Evolutionary conservation across 2,888 invertebrate genomes (phyloP).

Genomic region (Mactromeris polynyma): DNA sequence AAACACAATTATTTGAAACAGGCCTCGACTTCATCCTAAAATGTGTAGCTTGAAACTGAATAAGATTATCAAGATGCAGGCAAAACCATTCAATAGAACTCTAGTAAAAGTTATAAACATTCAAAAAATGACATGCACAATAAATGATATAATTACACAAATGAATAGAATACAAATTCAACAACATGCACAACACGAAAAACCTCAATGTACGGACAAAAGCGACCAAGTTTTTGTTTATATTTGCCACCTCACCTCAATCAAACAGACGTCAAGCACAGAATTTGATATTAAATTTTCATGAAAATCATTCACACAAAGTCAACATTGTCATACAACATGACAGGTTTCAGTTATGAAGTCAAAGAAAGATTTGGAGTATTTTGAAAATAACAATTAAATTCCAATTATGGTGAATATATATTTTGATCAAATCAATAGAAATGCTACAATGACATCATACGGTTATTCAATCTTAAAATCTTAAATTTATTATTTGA

Average conservation of each 20-base stretch:
- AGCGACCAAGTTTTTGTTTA: neutral
- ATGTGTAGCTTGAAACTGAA: neutral
- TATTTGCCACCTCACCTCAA: neutral
- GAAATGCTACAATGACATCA: too few relatives aligned
- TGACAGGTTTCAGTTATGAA: too few relatives aligned
- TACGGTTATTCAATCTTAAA: too few relatives aligned
- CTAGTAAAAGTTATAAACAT: neutral
- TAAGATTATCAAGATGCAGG: neutral
- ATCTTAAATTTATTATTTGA: too few relatives aligned
- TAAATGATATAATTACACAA: neutral
- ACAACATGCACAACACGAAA: neutral
- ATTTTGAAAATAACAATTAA: too few relatives aligned
- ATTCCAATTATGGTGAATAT: too few relatives aligned
- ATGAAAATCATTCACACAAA: too few relatives aligned
- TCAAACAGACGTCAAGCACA: too few relatives aligned
- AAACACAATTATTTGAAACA: neutral
- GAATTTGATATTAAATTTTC: too few relatives aligned
- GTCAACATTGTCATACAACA: too few relatives aligned
- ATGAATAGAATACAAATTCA: neutral
- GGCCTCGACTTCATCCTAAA: neutral
- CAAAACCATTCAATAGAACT: neutral
- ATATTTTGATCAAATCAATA: too few relatives aligned
- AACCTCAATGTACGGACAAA: neutral
- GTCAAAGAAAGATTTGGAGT: too few relatives aligned
- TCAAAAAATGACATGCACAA: neutral